Conservation (phyloP, 2,797 vertebrate species). For the Eptatretus atami region DNA sequence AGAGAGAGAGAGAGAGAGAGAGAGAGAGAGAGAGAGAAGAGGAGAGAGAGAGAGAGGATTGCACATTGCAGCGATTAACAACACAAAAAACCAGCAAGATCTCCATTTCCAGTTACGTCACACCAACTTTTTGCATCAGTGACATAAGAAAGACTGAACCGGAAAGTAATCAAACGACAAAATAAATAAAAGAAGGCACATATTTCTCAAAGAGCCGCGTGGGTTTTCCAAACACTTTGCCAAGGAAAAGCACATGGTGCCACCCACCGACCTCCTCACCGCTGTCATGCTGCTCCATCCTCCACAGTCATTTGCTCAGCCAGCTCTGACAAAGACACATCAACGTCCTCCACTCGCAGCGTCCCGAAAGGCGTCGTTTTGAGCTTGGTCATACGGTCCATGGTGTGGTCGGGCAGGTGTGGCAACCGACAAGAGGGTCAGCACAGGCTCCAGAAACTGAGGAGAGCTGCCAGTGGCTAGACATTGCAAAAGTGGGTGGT, state of each 20-base stretch:
- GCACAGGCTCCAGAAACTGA: too few species aligned
- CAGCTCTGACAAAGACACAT: conserved; percentile 27
- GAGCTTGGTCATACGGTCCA: conserved; percentile 41
- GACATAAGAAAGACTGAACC: too few species aligned
- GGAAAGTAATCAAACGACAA: not conserved
- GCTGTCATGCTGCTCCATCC: conserved; percentile 18
- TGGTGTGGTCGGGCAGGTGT: conserved; percentile 8
- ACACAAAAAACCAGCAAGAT: too few species aligned
- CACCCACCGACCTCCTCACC: conserved; percentile 15
- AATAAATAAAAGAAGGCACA: not conserved
- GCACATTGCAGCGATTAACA: too few species aligned
- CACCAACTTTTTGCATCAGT: too few species aligned
- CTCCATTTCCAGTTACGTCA: too few species aligned
- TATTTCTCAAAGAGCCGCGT: not conserved
- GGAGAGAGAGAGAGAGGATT: too few species aligned
- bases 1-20: too few species aligned
- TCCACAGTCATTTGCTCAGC: conserved; percentile 26
- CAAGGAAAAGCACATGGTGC: too few species aligned
- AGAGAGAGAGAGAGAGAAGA: too few species aligned
- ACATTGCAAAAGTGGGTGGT: too few species aligned
- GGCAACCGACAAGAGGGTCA: not conserved
- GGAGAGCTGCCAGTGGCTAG: too few species aligned
- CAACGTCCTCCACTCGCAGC: conserved; percentile 25
- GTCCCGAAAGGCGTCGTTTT: conserved; percentile 33
- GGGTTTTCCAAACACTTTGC: not conserved